phyloP scores from a whole-genome alignment of 2,888 invertebrate species.

The Ennomos erosarius region DNA sequence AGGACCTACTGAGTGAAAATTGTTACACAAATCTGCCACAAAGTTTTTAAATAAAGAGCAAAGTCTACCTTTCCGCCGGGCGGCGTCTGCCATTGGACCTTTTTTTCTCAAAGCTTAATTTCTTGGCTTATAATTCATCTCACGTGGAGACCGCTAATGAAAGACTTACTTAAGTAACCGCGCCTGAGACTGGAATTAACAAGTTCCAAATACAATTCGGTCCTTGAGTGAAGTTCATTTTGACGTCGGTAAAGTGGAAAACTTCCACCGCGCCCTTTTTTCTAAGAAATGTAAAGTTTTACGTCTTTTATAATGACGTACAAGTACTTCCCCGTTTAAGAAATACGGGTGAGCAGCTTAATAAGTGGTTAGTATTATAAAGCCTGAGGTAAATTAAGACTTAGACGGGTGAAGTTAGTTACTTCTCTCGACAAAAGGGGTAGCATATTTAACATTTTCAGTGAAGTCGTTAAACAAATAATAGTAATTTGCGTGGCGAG shows the following conservation, averaged over 20 bases:
- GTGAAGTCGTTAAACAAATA: slow-evolving; percentile 67
- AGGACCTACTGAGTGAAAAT: neutral
- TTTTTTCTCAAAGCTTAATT: slow-evolving; percentile 55
- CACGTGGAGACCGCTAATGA: slow-evolving; percentile 82
- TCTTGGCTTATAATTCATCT: slow-evolving; percentile 69
- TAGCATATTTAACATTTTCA: slow-evolving; percentile 63
- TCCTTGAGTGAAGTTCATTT: slow-evolving; percentile 78
- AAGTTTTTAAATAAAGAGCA: slow-evolving; percentile 26
- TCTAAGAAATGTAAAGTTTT: slow-evolving; percentile 69
- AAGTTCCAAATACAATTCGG: slow-evolving; percentile 82
- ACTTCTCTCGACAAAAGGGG: slow-evolving; percentile 20
- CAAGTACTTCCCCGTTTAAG: slow-evolving; percentile 58
- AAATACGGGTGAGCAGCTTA: slow-evolving; percentile 49
- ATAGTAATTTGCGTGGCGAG: slow-evolving; percentile 67
- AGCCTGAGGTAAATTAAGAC: slow-evolving; percentile 11
- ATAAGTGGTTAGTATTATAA: slow-evolving; percentile 47
- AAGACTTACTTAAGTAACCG: slow-evolving; percentile 80
- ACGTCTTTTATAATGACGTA: slow-evolving; percentile 65
- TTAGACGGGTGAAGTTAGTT: slow-evolving; percentile 2
- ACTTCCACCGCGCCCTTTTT: slow-evolving; percentile 69
- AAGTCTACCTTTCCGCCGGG: slow-evolving; percentile 17
- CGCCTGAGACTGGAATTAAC: slow-evolving; percentile 77
- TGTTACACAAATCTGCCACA: slow-evolving; percentile 7
- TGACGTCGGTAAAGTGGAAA: slow-evolving; percentile 79
- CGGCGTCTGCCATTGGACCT: slow-evolving; percentile 8